Evolutionary conservation across 2,113 vertebrate species (phyloP).

Genomic region (Nesoenas mayeri): DNA sequence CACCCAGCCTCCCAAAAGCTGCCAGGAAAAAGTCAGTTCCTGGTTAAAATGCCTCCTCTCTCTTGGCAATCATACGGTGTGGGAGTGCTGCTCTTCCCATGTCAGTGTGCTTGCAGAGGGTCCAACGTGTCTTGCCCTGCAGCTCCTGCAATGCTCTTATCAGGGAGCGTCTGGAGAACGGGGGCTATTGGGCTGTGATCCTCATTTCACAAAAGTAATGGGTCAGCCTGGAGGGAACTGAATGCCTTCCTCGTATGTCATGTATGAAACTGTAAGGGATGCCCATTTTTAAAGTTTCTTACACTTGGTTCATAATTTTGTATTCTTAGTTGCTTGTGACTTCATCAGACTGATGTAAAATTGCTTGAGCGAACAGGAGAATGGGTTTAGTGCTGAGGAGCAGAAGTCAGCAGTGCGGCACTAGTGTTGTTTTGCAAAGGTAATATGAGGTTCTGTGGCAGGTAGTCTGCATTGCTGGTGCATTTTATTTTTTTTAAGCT

Average conservation of each 20-base stretch:
- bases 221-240: not conserved
- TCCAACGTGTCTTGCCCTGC: not conserved
- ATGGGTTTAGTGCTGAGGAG: not conserved
- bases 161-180: not conserved
- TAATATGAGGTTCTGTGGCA: not conserved
- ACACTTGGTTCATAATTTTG: not conserved
- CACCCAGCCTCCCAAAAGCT: not conserved
- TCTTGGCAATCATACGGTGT: not conserved
- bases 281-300: not conserved
- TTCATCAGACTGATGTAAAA: not conserved
- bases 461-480: not conserved
- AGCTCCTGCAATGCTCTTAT: accelerated
- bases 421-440: not conserved
- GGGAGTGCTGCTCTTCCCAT: not conserved
- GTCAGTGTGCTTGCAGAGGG: not conserved
- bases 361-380: not conserved
- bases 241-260: not conserved
- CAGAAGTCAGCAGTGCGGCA: not conserved
- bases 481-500: not conserved
- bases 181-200: not conserved
- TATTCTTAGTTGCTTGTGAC: not conserved
- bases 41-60: not conserved
- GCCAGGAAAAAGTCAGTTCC: not conserved
- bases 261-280: not conserved
- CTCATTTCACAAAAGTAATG: accelerated